These are phyloP conservation scores for Erithacus rubecula DNA, from an alignment of 2,797 vertebrate species.

Conservation along the genomic window DNA sequence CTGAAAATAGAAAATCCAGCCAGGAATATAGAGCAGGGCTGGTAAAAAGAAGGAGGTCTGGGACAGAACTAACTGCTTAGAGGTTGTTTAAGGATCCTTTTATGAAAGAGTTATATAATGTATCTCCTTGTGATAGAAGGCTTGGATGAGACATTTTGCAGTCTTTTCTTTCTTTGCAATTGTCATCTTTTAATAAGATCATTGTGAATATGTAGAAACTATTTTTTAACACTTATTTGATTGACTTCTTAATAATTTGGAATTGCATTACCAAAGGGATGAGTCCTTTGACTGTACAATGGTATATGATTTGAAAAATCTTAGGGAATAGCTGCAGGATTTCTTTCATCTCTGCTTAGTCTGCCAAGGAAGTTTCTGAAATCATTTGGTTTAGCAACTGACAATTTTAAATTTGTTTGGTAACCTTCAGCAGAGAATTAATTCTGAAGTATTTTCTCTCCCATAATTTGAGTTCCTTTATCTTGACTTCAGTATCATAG, in stretches of 20 bases:
- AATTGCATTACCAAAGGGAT: not conserved
- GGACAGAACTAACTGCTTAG: not conserved
- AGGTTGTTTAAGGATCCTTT: constrained; percentile 18
- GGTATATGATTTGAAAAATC: not conserved
- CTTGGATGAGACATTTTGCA: not conserved
- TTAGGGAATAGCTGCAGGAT: not conserved
- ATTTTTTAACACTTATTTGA: not conserved
- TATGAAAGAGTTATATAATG: not conserved
- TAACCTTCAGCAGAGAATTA: not conserved
- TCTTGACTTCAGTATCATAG: not conserved
- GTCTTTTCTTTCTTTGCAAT: not conserved
- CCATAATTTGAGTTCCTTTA: not conserved
- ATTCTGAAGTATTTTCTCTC: not conserved
- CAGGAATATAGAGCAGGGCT: not conserved
- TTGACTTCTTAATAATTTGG: not conserved
- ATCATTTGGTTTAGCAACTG: not conserved
- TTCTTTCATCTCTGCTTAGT: not conserved
- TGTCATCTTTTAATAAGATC: not conserved
- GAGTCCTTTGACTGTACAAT: not conserved
- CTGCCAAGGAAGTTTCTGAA: not conserved
- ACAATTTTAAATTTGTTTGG: not conserved
- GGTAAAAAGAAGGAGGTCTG: not conserved
- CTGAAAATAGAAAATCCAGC: not conserved
- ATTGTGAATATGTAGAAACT: not conserved
- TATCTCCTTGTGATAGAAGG: not conserved